Conservation (phyloP, 2,797 vertebrate genomes). For the Myiotriccus ornatus region DNA sequence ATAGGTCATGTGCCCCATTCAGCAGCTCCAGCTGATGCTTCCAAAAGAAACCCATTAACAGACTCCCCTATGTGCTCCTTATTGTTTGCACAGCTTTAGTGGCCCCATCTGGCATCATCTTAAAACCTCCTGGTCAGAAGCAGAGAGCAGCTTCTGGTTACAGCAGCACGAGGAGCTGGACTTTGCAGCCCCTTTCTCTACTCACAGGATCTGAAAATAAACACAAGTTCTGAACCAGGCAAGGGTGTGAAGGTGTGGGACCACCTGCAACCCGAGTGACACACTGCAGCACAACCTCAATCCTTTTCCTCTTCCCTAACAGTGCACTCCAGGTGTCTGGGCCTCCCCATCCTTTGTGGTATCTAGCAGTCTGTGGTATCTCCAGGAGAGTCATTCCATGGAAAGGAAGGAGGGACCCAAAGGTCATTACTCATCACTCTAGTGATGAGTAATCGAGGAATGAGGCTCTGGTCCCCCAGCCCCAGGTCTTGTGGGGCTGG, state of each 20-base stretch:
- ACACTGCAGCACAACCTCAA: not conserved
- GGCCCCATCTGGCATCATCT: slow-evolving; percentile 61
- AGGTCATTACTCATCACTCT: fast-evolving
- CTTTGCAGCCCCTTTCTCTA: not conserved
- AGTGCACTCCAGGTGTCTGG: not conserved
- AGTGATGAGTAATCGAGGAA: not conserved
- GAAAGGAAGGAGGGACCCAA: not conserved
- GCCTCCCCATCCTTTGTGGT: not conserved
- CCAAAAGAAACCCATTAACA: slow-evolving; percentile 69
- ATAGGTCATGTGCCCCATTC: slow-evolving; percentile 63
- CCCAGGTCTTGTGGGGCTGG: not conserved
- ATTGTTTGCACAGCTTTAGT: slow-evolving; percentile 56
- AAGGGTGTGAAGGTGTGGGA: not conserved
- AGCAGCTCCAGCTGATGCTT: slow-evolving; percentile 65
- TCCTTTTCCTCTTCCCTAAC: not conserved
- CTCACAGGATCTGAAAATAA: not conserved
- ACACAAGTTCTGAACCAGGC: not conserved
- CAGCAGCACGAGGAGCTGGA: not conserved
- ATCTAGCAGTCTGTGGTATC: not conserved
- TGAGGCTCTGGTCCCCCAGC: not conserved
- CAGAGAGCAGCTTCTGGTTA: slow-evolving; percentile 49
- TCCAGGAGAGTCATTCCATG: not conserved
- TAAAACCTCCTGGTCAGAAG: slow-evolving; percentile 26
- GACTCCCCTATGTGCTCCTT: slow-evolving; percentile 55
- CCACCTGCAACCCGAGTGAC: not conserved